Evolutionary conservation across 2,888 invertebrate species (phyloP).

Genomic region (Cyclophora punctaria): DNA sequence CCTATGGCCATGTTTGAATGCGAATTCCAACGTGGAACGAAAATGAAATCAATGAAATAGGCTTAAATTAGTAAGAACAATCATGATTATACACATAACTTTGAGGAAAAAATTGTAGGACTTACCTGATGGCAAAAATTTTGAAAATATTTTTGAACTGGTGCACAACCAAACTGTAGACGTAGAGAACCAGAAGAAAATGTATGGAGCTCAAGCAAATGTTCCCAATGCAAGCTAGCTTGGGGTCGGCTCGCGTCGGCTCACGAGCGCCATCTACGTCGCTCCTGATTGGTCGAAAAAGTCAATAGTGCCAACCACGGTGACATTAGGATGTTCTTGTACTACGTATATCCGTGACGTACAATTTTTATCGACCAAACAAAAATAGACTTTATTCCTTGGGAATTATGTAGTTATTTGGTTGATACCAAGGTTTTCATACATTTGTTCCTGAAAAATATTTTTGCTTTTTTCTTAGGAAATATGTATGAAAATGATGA

Average conservation of each 20-base stretch:
- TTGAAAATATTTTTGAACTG: slow-evolving; percentile 74
- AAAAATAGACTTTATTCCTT: slow-evolving; percentile 27
- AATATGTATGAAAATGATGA: slow-evolving; percentile 32
- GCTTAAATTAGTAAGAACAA: slow-evolving; percentile 42
- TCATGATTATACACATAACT: slow-evolving; percentile 46
- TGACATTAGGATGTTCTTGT: slow-evolving; percentile 41
- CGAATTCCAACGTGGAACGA: slow-evolving; percentile 73
- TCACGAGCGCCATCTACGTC: slow-evolving; percentile 62
- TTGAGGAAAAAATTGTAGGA: slow-evolving; percentile 53
- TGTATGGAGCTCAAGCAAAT: slow-evolving; percentile 74
- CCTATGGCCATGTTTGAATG: slow-evolving; percentile 73
- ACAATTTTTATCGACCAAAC: slow-evolving; percentile 13
- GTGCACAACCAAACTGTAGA: slow-evolving; percentile 74
- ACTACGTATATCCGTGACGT: slow-evolving; percentile 72
- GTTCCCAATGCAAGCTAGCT: slow-evolving; percentile 71
- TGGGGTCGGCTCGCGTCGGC: slow-evolving; percentile 69
- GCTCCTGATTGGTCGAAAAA: slow-evolving; percentile 49
- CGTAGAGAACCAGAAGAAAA: slow-evolving; percentile 75
- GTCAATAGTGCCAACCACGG: slow-evolving; percentile 53
- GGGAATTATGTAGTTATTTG: slow-evolving; percentile 18
- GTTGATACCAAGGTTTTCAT: slow-evolving; percentile 28
- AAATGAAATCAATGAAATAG: slow-evolving; percentile 48
- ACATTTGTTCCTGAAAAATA: slow-evolving; percentile 60
- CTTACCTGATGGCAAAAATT: slow-evolving; percentile 75
- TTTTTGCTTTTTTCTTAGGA: slow-evolving; percentile 40